Percentiles rank a stretch among this genome's conserved stretches.
Conservation (phyloP, 2,888 invertebrate species). For the Mechanitis mazaeus region DNA sequence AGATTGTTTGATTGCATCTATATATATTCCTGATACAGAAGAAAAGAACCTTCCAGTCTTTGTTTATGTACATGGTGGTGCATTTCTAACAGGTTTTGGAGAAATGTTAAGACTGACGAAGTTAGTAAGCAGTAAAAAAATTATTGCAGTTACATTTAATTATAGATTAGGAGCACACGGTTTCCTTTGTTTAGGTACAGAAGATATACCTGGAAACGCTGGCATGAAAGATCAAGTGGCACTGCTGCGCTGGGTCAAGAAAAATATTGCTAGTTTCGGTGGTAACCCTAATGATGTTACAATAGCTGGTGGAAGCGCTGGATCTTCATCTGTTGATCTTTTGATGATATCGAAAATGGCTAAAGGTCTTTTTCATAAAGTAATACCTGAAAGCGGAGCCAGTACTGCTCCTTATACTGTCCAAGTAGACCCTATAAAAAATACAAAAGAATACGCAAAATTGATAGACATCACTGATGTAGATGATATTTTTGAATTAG, state of each 20-base stretch:
- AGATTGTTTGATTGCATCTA: too few relatives aligned
- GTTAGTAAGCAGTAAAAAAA: conserved; percentile 37
- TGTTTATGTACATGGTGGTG: conserved; percentile 35
- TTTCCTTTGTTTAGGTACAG: too few relatives aligned
- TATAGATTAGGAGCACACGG: too few relatives aligned
- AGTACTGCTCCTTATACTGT: conserved; percentile 26
- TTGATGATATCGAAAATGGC: conserved; percentile 45
- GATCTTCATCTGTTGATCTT: conserved; percentile 46
- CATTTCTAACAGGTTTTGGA: conserved; percentile 48
- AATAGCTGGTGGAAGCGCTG: conserved; percentile 49
- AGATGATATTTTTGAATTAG: conserved; percentile 15
- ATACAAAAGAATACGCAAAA: conserved; percentile 21
- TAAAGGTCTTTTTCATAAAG: conserved; percentile 30
- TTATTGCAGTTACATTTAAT: conserved; percentile 30
- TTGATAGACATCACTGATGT: conserved; percentile 32
- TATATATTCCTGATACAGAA: too few relatives aligned
- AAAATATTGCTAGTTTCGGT: conserved; percentile 25
- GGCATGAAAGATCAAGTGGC: too few relatives aligned
- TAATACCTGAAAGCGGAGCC: conserved; percentile 32
- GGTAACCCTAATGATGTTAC: conserved; percentile 44
- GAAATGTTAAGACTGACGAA: conserved; percentile 35
- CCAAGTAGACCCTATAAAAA: conserved; percentile 29
- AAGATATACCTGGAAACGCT: too few relatives aligned
- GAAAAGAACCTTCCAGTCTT: too few relatives aligned
- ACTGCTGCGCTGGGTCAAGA: too few relatives aligned